Evolutionary conservation across 2,113 vertebrate species (phyloP).

Genomic region (Neolamprologus caudopunctatus): DNA sequence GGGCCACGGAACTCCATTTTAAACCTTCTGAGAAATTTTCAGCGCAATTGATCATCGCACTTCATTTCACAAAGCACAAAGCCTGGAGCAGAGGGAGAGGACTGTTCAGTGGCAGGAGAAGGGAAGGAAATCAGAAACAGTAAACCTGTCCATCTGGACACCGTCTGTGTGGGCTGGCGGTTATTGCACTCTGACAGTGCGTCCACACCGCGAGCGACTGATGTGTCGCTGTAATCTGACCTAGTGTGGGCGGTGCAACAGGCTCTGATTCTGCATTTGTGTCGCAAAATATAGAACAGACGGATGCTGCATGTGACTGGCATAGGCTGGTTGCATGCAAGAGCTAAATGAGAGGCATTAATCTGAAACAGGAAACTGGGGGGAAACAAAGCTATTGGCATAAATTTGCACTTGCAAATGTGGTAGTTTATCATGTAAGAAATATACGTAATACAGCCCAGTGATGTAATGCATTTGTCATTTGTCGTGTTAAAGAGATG

Average conservation of each 20-base stretch:
- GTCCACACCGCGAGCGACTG: neutral
- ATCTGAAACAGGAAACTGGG: neutral
- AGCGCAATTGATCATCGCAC: conserved; percentile 59
- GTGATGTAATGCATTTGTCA: neutral
- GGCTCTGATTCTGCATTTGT: neutral
- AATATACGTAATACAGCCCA: neutral
- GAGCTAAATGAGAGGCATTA: neutral
- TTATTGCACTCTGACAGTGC: conserved; percentile 26
- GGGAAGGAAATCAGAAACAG: conserved; percentile 36
- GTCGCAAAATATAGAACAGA: neutral
- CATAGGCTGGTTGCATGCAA: neutral
- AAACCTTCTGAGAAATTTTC: conserved; percentile 55
- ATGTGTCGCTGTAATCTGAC: conserved; percentile 34
- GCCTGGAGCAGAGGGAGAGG: conserved; percentile 4
- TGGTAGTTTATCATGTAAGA: neutral
- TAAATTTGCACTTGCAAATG: neutral
- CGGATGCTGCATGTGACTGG: conserved; percentile 1
- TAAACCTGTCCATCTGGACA: conserved; percentile 53
- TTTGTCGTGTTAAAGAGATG: neutral
- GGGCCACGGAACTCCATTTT: conserved; percentile 44
- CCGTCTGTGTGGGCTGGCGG: conserved; percentile 31
- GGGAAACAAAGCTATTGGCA: neutral
- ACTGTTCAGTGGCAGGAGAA: conserved; percentile 7
- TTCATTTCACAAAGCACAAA: conserved; percentile 51
- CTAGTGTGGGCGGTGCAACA: conserved; percentile 16